phyloP scores from a whole-genome alignment of 1,140 invertebrate genomes.

The Trachelipus rathkii region DNA sequence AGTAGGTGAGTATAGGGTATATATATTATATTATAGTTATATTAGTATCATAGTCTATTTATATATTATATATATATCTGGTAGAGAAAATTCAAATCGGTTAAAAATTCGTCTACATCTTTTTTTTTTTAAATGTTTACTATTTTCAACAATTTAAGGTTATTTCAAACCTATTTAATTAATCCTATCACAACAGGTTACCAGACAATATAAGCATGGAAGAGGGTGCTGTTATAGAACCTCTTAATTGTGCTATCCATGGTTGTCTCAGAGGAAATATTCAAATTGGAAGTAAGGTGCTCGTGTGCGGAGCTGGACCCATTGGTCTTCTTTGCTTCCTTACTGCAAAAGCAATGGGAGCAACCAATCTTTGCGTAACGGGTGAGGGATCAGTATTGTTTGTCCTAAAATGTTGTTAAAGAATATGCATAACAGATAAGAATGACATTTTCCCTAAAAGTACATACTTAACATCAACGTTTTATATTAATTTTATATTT shows the following conservation, averaged over 20 bases:
- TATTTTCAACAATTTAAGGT: background rate
- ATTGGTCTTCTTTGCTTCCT: slow-evolving; percentile 82
- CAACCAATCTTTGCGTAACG: slow-evolving; percentile 71
- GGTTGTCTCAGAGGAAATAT: slow-evolving; percentile 75
- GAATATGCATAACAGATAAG: too few species aligned
- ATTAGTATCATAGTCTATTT: too few species aligned
- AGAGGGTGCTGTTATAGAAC: slow-evolving; percentile 88
- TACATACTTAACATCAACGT: background rate
- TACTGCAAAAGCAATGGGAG: slow-evolving; percentile 82
- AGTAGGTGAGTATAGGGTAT: too few species aligned
- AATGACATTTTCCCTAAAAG: background rate
- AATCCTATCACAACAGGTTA: slow-evolving; percentile 17
- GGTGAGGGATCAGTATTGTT: slow-evolving; percentile 54
- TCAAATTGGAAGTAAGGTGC: slow-evolving; percentile 66
- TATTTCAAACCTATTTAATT: background rate
- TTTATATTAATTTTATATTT: slow-evolving; percentile 2
- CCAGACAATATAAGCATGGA: slow-evolving; percentile 69
- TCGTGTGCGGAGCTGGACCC: slow-evolving; percentile 86
- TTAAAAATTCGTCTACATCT: background rate
- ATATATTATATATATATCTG: too few species aligned
- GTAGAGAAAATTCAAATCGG: background rate
- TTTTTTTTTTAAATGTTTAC: background rate
- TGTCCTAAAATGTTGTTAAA: too few species aligned
- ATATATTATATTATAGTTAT: too few species aligned
- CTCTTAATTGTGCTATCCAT: slow-evolving; percentile 85